A percentile compares a stretch with the other conserved stretches of the same genome.
Conservation (phyloP, 2,888 invertebrate species). For the Parascotia fuliginaria region DNA sequence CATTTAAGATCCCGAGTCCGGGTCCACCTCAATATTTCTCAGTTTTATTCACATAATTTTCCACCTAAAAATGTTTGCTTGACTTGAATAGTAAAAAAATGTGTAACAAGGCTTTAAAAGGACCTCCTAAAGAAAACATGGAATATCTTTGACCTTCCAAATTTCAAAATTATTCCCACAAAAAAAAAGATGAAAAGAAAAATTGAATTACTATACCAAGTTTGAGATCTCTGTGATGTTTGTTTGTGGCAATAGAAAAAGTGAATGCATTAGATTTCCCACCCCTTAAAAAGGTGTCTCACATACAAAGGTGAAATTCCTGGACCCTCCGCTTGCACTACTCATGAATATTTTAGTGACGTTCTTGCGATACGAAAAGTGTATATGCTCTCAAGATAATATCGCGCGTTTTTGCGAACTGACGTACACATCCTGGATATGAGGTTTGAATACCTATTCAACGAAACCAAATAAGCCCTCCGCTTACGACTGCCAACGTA, state of each 20-base stretch:
- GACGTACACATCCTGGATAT: conserved; percentile 17
- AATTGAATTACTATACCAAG: conserved; percentile 73
- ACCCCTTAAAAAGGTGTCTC: conserved; percentile 49
- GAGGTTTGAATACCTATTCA: conserved; percentile 15
- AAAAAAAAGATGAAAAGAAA: conserved; percentile 60
- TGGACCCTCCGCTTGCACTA: conserved; percentile 65
- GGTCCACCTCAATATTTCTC: conserved; percentile 13
- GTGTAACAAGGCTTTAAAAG: conserved; percentile 21
- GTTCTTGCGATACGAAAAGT: conserved; percentile 62
- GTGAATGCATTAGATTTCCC: conserved; percentile 72
- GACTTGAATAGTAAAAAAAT: conserved; percentile 23
- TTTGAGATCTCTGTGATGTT: conserved; percentile 72
- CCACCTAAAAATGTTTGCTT: conserved; percentile 14
- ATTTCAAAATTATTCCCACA: conserved; percentile 40
- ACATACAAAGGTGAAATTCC: conserved; percentile 56
- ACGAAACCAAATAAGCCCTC: conserved; percentile 32
- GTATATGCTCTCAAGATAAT: conserved; percentile 59
- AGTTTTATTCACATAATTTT: conserved; percentile 16
- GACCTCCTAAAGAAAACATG: conserved; percentile 28
- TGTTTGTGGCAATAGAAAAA: conserved; percentile 70
- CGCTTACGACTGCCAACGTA: conserved; percentile 2
- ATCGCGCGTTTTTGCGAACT: conserved; percentile 30
- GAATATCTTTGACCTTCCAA: conserved; percentile 35
- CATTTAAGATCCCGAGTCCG: conserved; percentile 14
- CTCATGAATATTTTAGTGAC: conserved; percentile 76